Evolutionary conservation across 2,113 vertebrate genomes (phyloP), one percentile per base, ranked within the genome.

Genomic region (Leptosomus discolor): DNA sequence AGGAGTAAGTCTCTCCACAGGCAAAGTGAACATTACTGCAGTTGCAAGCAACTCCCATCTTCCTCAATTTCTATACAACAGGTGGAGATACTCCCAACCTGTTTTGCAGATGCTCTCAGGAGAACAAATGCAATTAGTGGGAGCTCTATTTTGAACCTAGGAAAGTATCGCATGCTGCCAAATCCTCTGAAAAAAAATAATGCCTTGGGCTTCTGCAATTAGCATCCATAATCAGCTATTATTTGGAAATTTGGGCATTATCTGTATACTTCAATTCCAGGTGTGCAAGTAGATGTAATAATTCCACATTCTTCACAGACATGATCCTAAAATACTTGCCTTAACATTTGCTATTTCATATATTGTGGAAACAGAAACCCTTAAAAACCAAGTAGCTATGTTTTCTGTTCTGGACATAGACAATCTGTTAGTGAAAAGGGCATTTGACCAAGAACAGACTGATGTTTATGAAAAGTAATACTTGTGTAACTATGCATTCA

Each of bases 1-100:
- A 84, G 32, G 15, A 90, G 2, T 29, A 56, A 26, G 7, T 45
- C 3, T 68, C 12, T 76, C 18, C 64, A 53, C 16, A 69, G 34
- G 18, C 24, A 61, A 91, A 76, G 11, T 26, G 32, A 54, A 45
- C 36, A 15, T 41, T 32, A 39, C 5, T 80, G 87, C 58, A 61
- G 30, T 56, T 37, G 15, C 29, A 89, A 54, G 6, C 5, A 65
- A 51, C 24, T 76, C 27, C 10, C 2, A 0, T 60, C 22, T 77
- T 91, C 29, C 26, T 67, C 5, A 32, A 73, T 92, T 79, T 64
- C 30, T 57, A 2, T 37, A 30, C 3, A 63, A 9, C 30, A 34
- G 14, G 43, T 75, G 36, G 8, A 70, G 16, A 43, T 50, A 56
- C 65, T 84, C 81, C 34, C 0, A 0, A 43, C 2, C 21, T 70